These are phyloP conservation scores for Tipula helvola DNA, from an alignment of 2,888 invertebrate genomes.

Conservation along the genomic window DNA sequence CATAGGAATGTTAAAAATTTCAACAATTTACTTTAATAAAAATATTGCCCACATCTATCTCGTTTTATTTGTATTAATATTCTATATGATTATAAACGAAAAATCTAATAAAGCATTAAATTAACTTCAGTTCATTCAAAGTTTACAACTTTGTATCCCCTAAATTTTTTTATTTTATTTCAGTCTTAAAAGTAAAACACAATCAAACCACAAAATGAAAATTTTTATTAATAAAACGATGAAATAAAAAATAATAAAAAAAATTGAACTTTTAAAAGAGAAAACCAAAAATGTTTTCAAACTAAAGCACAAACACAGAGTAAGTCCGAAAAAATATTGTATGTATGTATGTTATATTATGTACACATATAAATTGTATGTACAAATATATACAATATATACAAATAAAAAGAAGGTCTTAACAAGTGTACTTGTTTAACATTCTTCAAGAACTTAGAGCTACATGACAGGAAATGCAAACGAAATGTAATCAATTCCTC, in stretches of 20 bases:
- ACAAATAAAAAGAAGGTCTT: not conserved
- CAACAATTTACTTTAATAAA: not conserved
- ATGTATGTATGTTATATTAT: not conserved
- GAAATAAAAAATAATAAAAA: too few species aligned
- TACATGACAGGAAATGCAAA: too few species aligned
- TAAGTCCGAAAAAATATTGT: not conserved
- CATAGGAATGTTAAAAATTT: not conserved
- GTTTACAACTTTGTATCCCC: not conserved
- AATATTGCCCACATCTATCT: not conserved
- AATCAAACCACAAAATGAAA: not conserved
- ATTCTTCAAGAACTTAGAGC: too few species aligned
- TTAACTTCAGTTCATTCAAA: not conserved
- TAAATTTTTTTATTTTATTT: not conserved
- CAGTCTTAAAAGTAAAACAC: not conserved
- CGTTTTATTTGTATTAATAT: not conserved
- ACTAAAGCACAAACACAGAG: not conserved
- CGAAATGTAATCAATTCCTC: too few species aligned
- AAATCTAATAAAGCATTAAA: not conserved
- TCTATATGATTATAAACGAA: not conserved
- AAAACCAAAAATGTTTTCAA: not conserved
- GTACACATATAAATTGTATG: not conserved
- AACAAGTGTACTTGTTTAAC: too few species aligned
- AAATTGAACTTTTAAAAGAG: not conserved
- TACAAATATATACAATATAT: not conserved
- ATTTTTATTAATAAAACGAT: not conserved